Base-by-base conservation (phyloP, 1,140 invertebrate genomes). In the Pectinophora gossypiella region DNA sequence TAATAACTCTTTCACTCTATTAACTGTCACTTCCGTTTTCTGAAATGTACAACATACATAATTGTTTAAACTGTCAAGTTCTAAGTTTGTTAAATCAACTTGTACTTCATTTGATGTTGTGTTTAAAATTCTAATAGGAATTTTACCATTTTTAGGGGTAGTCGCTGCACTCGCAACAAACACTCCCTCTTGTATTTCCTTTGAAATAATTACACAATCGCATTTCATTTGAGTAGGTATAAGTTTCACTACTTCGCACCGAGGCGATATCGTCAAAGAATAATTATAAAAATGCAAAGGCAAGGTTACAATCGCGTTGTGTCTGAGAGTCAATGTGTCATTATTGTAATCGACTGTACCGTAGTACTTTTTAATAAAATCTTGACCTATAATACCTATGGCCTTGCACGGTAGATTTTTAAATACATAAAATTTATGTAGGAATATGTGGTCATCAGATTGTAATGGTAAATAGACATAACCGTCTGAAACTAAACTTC, bases 361-460 rank as follows among this genome's bases (percentile, higher is more conserved):
- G 9, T 45, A 19, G 20, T 45, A 19, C 12, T 19, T 45, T 22
- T 45, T 45, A 18, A 45, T 20, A 21, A 45, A 45, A 45, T 45
- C 43, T 21, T 45, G 43, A 20, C 43, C 43, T 45, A 45, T 2
- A 2, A 45, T 45, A 3, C 43, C 43, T n/a, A 9, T 10, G 20
- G 43, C 18, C 13, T 19, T 45, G 20, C 43, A 45, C 3, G 19
- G 9, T 19, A 45, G 20, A 19, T 45, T 19, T 20, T 45, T 10
- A 45, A 45, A 45, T 1, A 45, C 20, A 20, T 20, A 19, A 45
- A 45, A 45, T 19, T 45, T 45, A 10, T 45, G 43, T n/a, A 7
- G 7, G 9, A 45, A 45, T 13, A 40, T 40, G 38, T 40, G 38
- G n/a, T 15, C 13, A 7, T 40, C 16, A 15, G 7, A 40, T 3